Evolutionary conservation across 2,797 vertebrate genomes (phyloP).

Genomic region (Tapera naevia): DNA sequence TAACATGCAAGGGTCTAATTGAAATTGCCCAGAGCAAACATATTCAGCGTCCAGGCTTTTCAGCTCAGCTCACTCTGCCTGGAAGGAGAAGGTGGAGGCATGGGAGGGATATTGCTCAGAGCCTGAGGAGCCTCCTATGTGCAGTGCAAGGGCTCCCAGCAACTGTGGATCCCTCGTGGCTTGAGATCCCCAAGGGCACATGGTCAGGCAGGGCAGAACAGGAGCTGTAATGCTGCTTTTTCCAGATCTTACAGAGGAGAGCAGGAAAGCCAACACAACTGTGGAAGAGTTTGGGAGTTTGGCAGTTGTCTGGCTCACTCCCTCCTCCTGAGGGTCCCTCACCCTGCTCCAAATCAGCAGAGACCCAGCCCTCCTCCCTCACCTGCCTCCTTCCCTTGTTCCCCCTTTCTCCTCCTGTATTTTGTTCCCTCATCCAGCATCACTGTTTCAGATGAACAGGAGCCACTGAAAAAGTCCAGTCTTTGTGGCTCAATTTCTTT

Average conservation of each 20-base stretch:
- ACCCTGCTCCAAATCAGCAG: neutral
- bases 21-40: conserved; percentile 15
- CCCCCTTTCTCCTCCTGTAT: neutral
- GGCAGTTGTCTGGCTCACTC: neutral
- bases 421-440: neutral
- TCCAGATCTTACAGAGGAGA: neutral
- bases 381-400: neutral
- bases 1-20: conserved; percentile 15
- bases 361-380: neutral
- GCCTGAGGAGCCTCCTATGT: neutral
- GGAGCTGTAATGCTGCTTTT: neutral
- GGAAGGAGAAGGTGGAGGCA: neutral
- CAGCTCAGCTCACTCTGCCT: neutral
- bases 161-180: neutral
- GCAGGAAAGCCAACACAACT: neutral
- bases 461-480: neutral
- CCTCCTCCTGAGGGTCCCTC: neutral
- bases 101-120: neutral
- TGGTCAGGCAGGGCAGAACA: neutral
- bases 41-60: neutral
- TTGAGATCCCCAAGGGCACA: neutral
- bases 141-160: too few relatives aligned
- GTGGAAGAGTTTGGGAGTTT: neutral
- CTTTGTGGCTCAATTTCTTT: neutral
- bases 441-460: neutral